Evolutionary conservation across 2,797 vertebrate genomes (phyloP), one percentile per base, ranked within the genome.

Genomic region (Lindbergichthys nudifrons): DNA sequence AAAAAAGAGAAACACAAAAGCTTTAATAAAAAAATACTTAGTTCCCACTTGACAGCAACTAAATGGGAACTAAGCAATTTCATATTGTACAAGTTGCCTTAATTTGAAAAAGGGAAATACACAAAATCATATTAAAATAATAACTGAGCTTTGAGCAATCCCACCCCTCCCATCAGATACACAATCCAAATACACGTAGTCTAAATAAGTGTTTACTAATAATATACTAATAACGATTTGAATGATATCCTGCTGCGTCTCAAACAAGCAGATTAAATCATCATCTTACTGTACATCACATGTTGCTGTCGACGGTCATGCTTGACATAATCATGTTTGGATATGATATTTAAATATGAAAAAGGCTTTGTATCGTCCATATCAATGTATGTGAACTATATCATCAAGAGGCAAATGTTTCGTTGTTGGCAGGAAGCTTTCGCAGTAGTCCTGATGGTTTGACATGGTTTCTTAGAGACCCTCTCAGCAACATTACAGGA

Each of bases 391-490:
- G 1, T 11, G 51, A 14, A 23, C 48, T 45, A 1, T 60, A 16
- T 42, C 23, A 23, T 11, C 13, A 8, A 43, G 26, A 57, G 53
- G 59, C 32, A 42, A 42, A 67, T 23, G 26, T 66, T 52, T 21
- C 48, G 42, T 73, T 73, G 54, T 85, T 75, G 58, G 46, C 46
- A 11, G n/a, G 36, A 15, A 41, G 10, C 4, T 52, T 60, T 42
- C 19, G 21, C 56, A 39, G 36, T 3, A 18, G 23, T n/a, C 61
- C 50, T 62, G 42, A 64, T 14, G 21, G 41, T 73, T 66, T 69
- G 70, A 70, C 70, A 70, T 36, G 59, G 78, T 85, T 75, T 73
- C 81, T 75, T 54, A 18, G 89, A 81, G 65, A 85, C 73, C 6
- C 48, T 64, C 70, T 69, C 72, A 76, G 74, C 63, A 48, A 39